These are phyloP conservation scores for Bucorvus abyssinicus DNA, from an alignment of 2,797 vertebrate genomes.

Conservation along the genomic window DNA sequence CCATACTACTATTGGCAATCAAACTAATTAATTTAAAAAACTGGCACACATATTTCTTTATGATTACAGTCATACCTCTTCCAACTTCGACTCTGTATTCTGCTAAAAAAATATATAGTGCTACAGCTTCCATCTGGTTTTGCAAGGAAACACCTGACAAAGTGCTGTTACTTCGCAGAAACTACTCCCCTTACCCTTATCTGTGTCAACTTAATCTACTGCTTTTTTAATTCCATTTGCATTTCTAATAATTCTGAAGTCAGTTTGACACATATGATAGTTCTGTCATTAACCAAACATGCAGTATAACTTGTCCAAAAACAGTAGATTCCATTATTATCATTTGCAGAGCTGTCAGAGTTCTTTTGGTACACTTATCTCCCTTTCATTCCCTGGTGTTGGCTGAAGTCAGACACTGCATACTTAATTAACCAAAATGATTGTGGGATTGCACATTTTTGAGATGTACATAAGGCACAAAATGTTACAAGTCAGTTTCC, in stretches of 20 bases:
- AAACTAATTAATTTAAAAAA: not conserved
- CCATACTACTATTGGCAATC: not conserved
- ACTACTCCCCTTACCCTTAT: not conserved
- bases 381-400: not conserved
- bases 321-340: not conserved
- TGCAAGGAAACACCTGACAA: not conserved
- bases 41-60: not conserved
- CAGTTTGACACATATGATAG: not conserved
- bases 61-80: not conserved
- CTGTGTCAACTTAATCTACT: not conserved
- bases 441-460: not conserved
- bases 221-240: not conserved
- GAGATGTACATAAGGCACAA: not conserved
- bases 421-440: not conserved
- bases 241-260: not conserved
- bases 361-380: not conserved
- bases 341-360: not conserved
- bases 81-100: not conserved
- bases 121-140: not conserved
- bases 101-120: not conserved
- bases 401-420: not conserved
- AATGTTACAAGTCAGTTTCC: not conserved
- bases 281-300: not conserved
- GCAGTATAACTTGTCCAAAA: not conserved
- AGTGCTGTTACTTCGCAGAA: not conserved